A percentile compares a stretch with the other conserved stretches of the same genome.
These are phyloP conservation scores for Sinopyrophorus schimmeli DNA, from an alignment of 2,888 invertebrate species.

Conservation along the genomic window DNA sequence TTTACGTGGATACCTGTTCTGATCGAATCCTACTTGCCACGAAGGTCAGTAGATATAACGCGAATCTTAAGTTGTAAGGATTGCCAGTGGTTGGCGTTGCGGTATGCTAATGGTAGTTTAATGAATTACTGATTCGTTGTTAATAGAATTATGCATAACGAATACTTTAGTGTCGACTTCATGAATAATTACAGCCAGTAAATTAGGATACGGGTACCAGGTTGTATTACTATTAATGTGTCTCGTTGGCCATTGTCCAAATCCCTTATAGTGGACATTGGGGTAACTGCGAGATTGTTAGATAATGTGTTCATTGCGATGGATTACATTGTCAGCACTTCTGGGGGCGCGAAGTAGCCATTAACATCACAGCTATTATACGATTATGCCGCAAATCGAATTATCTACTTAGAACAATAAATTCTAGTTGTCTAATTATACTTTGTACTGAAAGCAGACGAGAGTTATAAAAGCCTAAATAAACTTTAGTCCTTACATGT, in stretches of 20 bases:
- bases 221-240: slow-evolving; percentile 33
- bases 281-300: slow-evolving; percentile 32
- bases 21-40: slow-evolving; percentile 44
- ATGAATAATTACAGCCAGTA: slow-evolving; percentile 6
- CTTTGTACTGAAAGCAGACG: no score
- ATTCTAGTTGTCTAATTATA: no score
- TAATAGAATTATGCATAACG: slow-evolving; percentile 1
- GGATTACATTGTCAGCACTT: slow-evolving; percentile 33
- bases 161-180: no score
- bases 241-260: slow-evolving; percentile 36
- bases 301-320: slow-evolving; percentile 34
- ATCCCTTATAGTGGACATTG: slow-evolving; percentile 33
- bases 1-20: slow-evolving; percentile 47
- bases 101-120: not conserved
- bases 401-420: slow-evolving; percentile 16
- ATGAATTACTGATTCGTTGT: not conserved
- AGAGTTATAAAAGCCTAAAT: no score
- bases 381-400: slow-evolving; percentile 19
- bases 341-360: slow-evolving; percentile 29
- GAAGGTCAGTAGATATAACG: slow-evolving; percentile 47
- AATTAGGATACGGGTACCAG: slow-evolving; percentile 32
- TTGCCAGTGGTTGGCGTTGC: slow-evolving; percentile 23
- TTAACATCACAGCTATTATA: slow-evolving; percentile 23
- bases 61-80: slow-evolving; percentile 32
- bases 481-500: no score